Conservation (phyloP, 2,797 vertebrate genomes). For the Ctenochaetus hawaiiensis region DNA sequence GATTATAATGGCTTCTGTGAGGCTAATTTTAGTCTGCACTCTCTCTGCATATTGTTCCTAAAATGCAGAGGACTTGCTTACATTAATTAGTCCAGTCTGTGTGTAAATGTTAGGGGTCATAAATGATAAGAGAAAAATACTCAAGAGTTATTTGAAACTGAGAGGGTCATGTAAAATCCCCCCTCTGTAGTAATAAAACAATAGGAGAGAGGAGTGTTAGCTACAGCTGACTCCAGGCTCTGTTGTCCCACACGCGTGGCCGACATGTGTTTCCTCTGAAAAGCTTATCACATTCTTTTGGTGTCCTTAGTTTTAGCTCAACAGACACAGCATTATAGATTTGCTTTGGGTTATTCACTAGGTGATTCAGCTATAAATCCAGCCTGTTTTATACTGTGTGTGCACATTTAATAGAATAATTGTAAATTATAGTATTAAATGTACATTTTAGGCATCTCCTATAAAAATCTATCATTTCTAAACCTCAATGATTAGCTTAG, state of each 20-base stretch:
- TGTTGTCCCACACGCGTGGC: not conserved
- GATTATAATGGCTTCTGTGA: not conserved
- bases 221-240: not conserved
- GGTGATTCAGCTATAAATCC: not conserved
- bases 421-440: too few species aligned
- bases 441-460: not conserved
- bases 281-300: not conserved
- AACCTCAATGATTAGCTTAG: not conserved
- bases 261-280: constrained; percentile 6
- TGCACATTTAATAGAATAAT: constrained; percentile 19
- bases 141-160: constrained; percentile 12
- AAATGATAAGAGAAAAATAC: constrained; percentile 10
- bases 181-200: constrained; percentile 15
- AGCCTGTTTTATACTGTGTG: not conserved
- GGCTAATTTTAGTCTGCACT: constrained; percentile 2
- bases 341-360: constrained; percentile 9
- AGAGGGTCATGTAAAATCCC: constrained; percentile 7
- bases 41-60: constrained; percentile 5
- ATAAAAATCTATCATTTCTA: constrained; percentile 7
- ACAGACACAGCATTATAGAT: not conserved
- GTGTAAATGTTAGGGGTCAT: constrained; percentile 36
- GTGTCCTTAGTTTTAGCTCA: not conserved
- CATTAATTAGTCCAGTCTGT: constrained; percentile 11
- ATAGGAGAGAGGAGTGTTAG: not conserved
- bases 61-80: constrained; percentile 5